phyloP scores from a whole-genome alignment of 2,797 vertebrate genomes.

The Coregonus ussuriensis region DNA sequence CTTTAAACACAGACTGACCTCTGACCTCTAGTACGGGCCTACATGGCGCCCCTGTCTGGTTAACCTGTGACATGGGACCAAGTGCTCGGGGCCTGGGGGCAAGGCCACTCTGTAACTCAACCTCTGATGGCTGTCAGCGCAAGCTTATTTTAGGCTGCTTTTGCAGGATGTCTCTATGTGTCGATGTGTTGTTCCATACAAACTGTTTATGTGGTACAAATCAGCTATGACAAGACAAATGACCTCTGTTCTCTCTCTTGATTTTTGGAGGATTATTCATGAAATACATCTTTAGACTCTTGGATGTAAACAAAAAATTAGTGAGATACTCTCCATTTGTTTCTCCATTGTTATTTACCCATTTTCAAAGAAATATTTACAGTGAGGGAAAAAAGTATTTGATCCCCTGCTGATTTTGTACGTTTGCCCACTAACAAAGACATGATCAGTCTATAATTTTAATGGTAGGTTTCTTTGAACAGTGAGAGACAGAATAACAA shows the following conservation, averaged over 20 bases:
- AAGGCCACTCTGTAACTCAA: slow-evolving; percentile 10
- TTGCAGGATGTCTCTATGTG: not conserved
- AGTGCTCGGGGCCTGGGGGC: not conserved
- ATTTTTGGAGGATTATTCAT: too few species aligned
- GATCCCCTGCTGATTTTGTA: too few species aligned
- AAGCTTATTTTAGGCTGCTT: slow-evolving; percentile 19
- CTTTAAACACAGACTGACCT: slow-evolving; percentile 18
- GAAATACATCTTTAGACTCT: too few species aligned
- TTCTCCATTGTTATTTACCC: too few species aligned
- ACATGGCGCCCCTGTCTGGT: slow-evolving; percentile 20
- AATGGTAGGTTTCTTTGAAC: too few species aligned
- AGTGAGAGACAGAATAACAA: too few species aligned
- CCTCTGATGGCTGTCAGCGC: slow-evolving; percentile 21
- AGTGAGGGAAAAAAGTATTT: too few species aligned
- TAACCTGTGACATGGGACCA: slow-evolving; percentile 19
- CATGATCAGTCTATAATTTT: too few species aligned
- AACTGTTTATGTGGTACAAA: not conserved
- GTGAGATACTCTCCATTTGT: too few species aligned
- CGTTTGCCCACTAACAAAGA: too few species aligned
- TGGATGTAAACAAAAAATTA: too few species aligned
- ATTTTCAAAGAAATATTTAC: too few species aligned
- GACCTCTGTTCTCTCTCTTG: not conserved
- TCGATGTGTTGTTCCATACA: not conserved
- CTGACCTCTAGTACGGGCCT: slow-evolving; percentile 29
- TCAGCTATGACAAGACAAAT: not conserved